Evolutionary conservation across 2,888 invertebrate genomes (phyloP).

Genomic region (Sclerodermus sp.): DNA sequence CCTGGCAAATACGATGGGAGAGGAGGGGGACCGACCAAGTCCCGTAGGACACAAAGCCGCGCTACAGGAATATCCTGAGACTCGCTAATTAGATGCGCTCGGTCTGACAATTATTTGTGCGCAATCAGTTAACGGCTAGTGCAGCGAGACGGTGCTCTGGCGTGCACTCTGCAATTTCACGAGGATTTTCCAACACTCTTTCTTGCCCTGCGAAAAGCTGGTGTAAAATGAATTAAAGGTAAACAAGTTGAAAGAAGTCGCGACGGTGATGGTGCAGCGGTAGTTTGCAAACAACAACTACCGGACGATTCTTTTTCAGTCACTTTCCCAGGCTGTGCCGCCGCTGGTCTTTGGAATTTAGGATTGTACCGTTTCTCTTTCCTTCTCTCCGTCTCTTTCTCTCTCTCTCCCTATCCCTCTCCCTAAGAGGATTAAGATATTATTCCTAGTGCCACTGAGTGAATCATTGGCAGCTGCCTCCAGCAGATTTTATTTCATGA

Average conservation of each 20-base stretch:
- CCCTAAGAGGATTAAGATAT: conserved; percentile 43
- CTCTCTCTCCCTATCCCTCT: conserved; percentile 5
- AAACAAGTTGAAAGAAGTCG: conserved; percentile 5
- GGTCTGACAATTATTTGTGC: too few relatives aligned
- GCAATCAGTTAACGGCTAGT: too few relatives aligned
- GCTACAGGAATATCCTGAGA: too few relatives aligned
- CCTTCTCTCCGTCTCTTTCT: conserved; percentile 7
- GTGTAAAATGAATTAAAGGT: conserved; percentile 5
- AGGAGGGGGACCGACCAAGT: too few relatives aligned
- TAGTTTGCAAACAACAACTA: conserved; percentile 26
- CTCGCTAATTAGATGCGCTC: too few relatives aligned
- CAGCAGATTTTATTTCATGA: not conserved
- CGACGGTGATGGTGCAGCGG: conserved; percentile 6
- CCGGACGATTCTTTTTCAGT: conserved; percentile 20
- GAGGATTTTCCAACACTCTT: too few relatives aligned
- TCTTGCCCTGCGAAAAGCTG: not conserved
- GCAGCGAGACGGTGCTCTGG: too few relatives aligned
- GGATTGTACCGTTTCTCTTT: conserved; percentile 8
- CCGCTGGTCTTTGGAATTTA: not conserved
- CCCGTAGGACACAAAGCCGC: too few relatives aligned
- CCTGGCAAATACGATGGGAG: too few relatives aligned
- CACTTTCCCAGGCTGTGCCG: not conserved
- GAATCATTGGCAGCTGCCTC: conserved; percentile 3
- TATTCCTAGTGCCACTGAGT: conserved; percentile 28
- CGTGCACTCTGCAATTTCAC: too few relatives aligned